Base-by-base conservation (phyloP, 2,888 invertebrate species). In the Nebria brevicollis region DNA sequence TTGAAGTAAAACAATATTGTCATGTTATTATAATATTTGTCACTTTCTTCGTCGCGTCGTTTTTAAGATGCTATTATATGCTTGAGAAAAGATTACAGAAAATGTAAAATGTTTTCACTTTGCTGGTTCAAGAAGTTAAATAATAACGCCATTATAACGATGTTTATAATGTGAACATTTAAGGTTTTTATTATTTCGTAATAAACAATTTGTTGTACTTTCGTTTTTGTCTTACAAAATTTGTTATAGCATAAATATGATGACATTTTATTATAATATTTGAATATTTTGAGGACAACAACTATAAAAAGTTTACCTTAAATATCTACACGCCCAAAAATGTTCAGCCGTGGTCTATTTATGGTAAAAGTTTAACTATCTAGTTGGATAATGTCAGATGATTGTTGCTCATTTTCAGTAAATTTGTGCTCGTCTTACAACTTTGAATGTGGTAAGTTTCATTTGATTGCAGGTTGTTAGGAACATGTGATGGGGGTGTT, bases 81-180 rank as follows among this genome's bases (percentile, higher is more conserved):
- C 15, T 34, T 77, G 77, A 41, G 77, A 77, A 72, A 77, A 77
- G 26, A 41, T 65, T 64, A 77, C 72, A 77, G 70, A 77, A 70
- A 77, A 77, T 54, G 77, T 72, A 74, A 78, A 78, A 41, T 43
- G 68, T 78, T 78, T 78, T 78, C 78, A 78, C 78, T 78, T 78
- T 78, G 73, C 78, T 78, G 74, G 73, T 78, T 78, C 78, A 74
- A 65, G 66, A 25, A 66, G 65, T 78, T 78, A 65, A 78, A 74
- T 78, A 78, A 78, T 68, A 68, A 78, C 74, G 66, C 54, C 72
- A 72, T 72, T 66, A 78, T 66, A 72, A 72, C 70, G 13, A 54
- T 54, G 54, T 54, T 54, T 54, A 54, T 54, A 54, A 54, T 54
- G 13, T 54, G 54, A 54, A 72, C 65, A 72, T 65, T 64, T 72